Conservation (phyloP, 2,113 vertebrate genomes). For the Antidorcas marsupialis region DNA sequence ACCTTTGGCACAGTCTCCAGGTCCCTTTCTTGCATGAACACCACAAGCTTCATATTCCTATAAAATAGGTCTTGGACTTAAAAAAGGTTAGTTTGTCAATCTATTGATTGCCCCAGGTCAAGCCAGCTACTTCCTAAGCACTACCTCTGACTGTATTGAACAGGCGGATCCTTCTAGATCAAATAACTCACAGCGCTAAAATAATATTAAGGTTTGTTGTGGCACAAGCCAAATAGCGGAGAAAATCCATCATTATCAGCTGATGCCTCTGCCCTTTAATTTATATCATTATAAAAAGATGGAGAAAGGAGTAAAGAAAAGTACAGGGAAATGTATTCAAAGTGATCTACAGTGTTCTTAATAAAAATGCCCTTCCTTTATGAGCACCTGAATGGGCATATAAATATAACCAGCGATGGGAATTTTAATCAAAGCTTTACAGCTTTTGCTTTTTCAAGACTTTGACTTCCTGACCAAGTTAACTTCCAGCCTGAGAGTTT, state of each 20-base stretch:
- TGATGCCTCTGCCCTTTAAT: slow-evolving; percentile 58
- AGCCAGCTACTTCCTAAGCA: slow-evolving; percentile 55
- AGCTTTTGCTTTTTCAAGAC: slow-evolving; percentile 37
- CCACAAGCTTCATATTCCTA: slow-evolving; percentile 60
- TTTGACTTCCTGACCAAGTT: slow-evolving; percentile 46
- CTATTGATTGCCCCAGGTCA: slow-evolving; percentile 63
- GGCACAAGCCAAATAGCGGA: slow-evolving; percentile 15
- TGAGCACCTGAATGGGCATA: slow-evolving; percentile 44
- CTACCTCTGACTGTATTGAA: slow-evolving; percentile 35
- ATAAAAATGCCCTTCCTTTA: slow-evolving; percentile 64
- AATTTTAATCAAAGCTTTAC: slow-evolving; percentile 61
- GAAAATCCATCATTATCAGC: slow-evolving; percentile 55
- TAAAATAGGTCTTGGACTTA: slow-evolving; percentile 60
- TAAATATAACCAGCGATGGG: slow-evolving; percentile 60
- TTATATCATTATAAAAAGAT: slow-evolving; percentile 50
- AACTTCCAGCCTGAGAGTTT: neutral
- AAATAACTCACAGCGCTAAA: slow-evolving; percentile 50
- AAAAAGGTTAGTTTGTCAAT: slow-evolving; percentile 73
- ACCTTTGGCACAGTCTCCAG: slow-evolving; percentile 30
- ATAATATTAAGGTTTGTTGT: slow-evolving; percentile 67
- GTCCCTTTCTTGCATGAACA: slow-evolving; percentile 57
- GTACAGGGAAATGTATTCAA: slow-evolving; percentile 51
- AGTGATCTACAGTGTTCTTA: slow-evolving; percentile 51
- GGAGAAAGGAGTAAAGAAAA: slow-evolving; percentile 24
- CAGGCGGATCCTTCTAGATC: slow-evolving; percentile 52